Conservation (phyloP, 2,113 vertebrate species). For the Tonatia bakeri region DNA sequence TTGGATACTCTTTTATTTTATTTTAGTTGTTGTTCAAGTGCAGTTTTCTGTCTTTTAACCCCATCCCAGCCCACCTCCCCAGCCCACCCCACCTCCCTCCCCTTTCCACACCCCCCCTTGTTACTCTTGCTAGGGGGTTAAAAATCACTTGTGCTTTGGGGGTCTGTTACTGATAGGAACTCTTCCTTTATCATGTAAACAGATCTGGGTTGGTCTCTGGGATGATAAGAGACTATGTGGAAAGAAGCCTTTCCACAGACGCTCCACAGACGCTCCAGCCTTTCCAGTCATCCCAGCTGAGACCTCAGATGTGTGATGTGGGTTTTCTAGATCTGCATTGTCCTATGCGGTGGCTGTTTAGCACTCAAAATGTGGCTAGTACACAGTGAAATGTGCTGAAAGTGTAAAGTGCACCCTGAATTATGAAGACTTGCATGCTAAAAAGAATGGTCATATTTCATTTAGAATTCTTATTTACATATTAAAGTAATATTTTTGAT, state of each 20-base stretch:
- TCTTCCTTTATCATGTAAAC: not conserved
- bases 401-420: not conserved
- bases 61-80: no score
- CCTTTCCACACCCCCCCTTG: no score
- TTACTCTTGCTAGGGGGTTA: not conserved
- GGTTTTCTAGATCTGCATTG: not conserved
- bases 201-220: not conserved
- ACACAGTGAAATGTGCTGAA: not conserved
- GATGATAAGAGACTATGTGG: not conserved
- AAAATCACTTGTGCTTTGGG: not conserved
- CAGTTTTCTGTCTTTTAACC: no score
- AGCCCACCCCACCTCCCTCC: no score
- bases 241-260: not conserved
- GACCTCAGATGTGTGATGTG: not conserved
- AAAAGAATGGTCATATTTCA: not conserved
- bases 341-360: not conserved
- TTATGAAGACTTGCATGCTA: not conserved
- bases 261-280: not conserved
- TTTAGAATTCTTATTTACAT: conserved; percentile 1
- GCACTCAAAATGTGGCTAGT: not conserved
- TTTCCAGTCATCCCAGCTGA: not conserved
- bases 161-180: not conserved
- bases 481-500: not conserved
- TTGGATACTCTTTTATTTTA: no score
- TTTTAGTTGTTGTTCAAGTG: no score